These are phyloP conservation scores for Schmidtea mediterranea DNA, from an alignment of 1,140 invertebrate genomes.

Conservation along the genomic window DNA sequence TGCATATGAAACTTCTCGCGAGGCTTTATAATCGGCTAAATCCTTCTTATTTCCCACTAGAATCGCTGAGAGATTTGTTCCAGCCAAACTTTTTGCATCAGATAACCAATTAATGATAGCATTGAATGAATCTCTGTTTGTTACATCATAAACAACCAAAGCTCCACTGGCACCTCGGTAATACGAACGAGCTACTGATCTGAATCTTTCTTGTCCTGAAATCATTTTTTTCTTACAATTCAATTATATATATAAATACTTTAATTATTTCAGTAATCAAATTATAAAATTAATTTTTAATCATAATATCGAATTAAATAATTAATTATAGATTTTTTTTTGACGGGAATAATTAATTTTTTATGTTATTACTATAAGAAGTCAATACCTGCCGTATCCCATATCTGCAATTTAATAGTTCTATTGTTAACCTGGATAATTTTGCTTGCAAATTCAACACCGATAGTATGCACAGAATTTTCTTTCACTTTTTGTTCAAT, in stretches of 20 bases:
- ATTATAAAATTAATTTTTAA: too few relatives aligned
- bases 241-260: too few relatives aligned
- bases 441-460: conserved; percentile 27
- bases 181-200: conserved; percentile 86
- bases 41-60: conserved; percentile 57
- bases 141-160: conserved; percentile 5
- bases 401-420: conserved; percentile 3
- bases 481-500: conserved; percentile 99
- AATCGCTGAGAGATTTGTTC: conserved; percentile 37
- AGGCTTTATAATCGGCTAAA: conserved; percentile 32
- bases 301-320: too few relatives aligned
- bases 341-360: too few relatives aligned
- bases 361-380: too few relatives aligned
- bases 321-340: too few relatives aligned
- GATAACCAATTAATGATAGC: conserved; percentile 26
- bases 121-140: conserved; percentile 11
- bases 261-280: too few relatives aligned
- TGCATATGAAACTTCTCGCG: not conserved
- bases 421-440: not conserved
- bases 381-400: conserved; percentile 5
- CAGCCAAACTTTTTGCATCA: conserved; percentile 24
- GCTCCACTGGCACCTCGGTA: conserved; percentile 42
- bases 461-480: conserved; percentile 79
- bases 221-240: too few relatives aligned
- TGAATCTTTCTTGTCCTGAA: conserved; percentile 60